These are phyloP conservation scores for Anomalospiza imberbis DNA, from an alignment of 2,797 vertebrate species.

Conservation along the genomic window DNA sequence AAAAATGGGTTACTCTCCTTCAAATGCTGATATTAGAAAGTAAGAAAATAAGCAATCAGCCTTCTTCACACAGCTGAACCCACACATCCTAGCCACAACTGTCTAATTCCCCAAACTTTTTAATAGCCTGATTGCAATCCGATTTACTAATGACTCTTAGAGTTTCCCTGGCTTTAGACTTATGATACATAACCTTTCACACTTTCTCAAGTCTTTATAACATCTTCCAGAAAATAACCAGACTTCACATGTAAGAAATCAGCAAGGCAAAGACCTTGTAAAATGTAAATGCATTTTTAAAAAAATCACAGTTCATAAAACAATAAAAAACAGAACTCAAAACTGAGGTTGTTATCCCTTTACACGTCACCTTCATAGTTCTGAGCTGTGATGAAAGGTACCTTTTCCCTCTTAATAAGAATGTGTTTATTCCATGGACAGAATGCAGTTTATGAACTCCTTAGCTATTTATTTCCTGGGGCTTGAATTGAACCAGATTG, in stretches of 20 bases:
- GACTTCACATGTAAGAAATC: not conserved
- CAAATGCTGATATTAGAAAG: not conserved
- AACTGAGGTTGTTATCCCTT: not conserved
- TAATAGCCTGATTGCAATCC: not conserved
- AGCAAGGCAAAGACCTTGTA: not conserved
- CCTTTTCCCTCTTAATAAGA: not conserved
- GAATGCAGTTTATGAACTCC: not conserved
- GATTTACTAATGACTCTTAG: not conserved
- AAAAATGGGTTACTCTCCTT: not conserved
- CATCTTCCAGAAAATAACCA: not conserved
- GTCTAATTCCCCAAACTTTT: not conserved
- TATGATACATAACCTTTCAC: not conserved
- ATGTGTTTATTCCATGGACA: not conserved
- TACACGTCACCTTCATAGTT: not conserved
- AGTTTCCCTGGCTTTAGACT: not conserved
- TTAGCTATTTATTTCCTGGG: not conserved
- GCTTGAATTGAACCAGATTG: not conserved
- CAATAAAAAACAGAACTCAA: not conserved
- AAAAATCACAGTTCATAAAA: not conserved
- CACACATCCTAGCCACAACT: not conserved
- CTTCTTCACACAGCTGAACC: not conserved
- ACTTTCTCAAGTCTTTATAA: not conserved
- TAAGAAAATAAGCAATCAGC: not conserved
- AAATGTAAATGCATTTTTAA: not conserved
- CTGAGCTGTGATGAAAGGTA: not conserved